Evolutionary conservation across 2,113 vertebrate genomes (phyloP), one percentile per base, ranked within the genome.

Genomic region (Notiomystis cincta): DNA sequence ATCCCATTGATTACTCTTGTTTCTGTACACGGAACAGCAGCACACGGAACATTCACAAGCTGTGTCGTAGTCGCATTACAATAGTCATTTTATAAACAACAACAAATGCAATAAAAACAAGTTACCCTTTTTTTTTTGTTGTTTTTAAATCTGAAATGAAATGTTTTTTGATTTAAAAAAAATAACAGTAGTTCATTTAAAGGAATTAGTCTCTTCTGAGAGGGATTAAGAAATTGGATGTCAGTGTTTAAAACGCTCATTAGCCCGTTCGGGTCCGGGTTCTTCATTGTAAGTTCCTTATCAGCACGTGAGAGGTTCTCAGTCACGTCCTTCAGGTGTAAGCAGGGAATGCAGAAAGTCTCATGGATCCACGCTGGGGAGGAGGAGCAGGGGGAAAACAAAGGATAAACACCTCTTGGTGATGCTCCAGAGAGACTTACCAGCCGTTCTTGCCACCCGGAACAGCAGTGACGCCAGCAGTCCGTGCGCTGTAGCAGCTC

Each of bases 41-140:
- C 99, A 99, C 98, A 99, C 98, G 98, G 98, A 98, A 99, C 99
- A 99, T 99, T 99, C 99, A 99, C 98, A 99, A 99, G 99, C 99
- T 98, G 98, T 99, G 98, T 99, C 98, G 98, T 99, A 98, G 99
- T 99, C 99, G 99, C 99, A 98, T 99, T 98, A 99, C 98, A 98
- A 99, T 98, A 99, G 98, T 98, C 98, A 98, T 98, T 97, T 98
- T 98, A 98, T 97, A 98, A 99, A 99, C 98, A 98, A 99, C 98
- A 98, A 98, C 98, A 98, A 98, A 98, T 98, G 98, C 98, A 97
- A 97, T 98, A 98, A 98, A 98, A 99, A 98, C 98, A 94, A 97
- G 97, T 98, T 98, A 98, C 98, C 98, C 98, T 98, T 99, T 62
- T 98, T 98, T 45, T 38, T 24, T 28, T 65, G n/a, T 53, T 4